Evolutionary conservation across 1,140 invertebrate species (phyloP), one percentile per base, ranked within the genome.

Genomic region (Ephestia elutella): DNA sequence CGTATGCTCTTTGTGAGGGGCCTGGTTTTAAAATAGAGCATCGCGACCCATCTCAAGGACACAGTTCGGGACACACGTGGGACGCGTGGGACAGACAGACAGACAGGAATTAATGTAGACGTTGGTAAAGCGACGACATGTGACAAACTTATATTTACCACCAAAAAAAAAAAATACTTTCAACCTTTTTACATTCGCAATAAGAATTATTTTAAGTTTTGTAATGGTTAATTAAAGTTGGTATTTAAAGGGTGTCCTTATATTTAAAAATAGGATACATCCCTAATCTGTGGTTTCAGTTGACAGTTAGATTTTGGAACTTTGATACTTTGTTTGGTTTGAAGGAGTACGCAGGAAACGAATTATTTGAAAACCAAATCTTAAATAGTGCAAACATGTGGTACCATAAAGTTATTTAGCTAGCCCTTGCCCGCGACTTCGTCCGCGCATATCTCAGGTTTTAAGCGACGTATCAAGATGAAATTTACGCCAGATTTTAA

Each of bases 1-100:
- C 20, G 28, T 51, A 1, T n/a, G 50, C 21, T 20, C 50, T 25
- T 53, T 25, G 19, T 25, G 5, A 53, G 50, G 50, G 50, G 38
- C 15, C 57, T 25, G 56, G 49, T 59, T 56, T n/a, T 48, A 59
- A 73, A 65, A 66, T 70, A 67, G 63, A 56, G 3, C 49, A 20
- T 10, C 50, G n/a, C 20, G 54, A 56, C 58, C 58, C 54, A 49
- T 57, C 62, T 56, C 61, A 68, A 68, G 68, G 65, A 59, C 61
- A 63, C 10, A 32, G 10, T 60, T 57, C 57, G 32, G 49, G 25
- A 13, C 57, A 64, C 71, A 73, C 63, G 63, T 70, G 71, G 70
- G 63, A 64, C 71, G 70, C 63, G 63, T 70, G 71, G 70, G 63
- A 57, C 59, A 44, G 38, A 44, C 38, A 44, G 38, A 15, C 54